These are phyloP conservation scores for Sardina pilchardus DNA, from an alignment of 2,113 vertebrate genomes.

Conservation along the genomic window DNA sequence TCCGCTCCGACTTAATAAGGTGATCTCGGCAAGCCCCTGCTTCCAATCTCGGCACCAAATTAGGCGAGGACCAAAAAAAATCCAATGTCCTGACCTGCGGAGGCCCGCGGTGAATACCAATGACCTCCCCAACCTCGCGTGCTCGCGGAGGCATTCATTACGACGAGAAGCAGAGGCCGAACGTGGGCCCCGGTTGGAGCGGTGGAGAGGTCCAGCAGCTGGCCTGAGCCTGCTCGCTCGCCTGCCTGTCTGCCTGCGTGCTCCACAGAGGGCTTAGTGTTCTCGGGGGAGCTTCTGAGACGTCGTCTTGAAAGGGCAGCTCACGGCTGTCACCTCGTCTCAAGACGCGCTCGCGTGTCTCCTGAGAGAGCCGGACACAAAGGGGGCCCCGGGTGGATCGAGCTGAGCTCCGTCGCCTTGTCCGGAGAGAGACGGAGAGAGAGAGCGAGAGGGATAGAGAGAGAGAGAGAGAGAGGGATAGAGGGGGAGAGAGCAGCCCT, in stretches of 20 bases:
- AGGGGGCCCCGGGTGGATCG: neutral
- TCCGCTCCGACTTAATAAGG: neutral
- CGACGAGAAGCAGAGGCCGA: neutral
- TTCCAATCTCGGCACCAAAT: neutral
- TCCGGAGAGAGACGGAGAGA: neutral
- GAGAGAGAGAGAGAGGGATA: neutral
- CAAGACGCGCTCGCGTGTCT: slow-evolving; percentile 29
- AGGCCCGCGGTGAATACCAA: neutral
- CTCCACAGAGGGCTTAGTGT: slow-evolving; percentile 9
- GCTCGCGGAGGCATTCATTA: neutral
- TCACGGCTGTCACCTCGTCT: slow-evolving; percentile 33
- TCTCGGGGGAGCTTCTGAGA: neutral
- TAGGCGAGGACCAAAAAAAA: neutral
- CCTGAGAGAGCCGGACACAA: slow-evolving; percentile 42
- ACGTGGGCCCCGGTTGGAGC: neutral
- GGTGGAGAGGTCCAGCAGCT: neutral
- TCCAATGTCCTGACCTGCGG: neutral
- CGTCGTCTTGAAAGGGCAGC: slow-evolving; percentile 2
- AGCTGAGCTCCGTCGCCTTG: neutral
- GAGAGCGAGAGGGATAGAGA: neutral
- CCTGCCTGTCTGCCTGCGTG: neutral
- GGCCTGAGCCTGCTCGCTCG: neutral
- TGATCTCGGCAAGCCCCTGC: neutral
- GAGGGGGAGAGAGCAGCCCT: neutral
- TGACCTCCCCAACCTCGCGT: neutral